These are phyloP conservation scores for Gnathonemus longibarbis DNA, from an alignment of 2,113 vertebrate species.

Conservation along the genomic window DNA sequence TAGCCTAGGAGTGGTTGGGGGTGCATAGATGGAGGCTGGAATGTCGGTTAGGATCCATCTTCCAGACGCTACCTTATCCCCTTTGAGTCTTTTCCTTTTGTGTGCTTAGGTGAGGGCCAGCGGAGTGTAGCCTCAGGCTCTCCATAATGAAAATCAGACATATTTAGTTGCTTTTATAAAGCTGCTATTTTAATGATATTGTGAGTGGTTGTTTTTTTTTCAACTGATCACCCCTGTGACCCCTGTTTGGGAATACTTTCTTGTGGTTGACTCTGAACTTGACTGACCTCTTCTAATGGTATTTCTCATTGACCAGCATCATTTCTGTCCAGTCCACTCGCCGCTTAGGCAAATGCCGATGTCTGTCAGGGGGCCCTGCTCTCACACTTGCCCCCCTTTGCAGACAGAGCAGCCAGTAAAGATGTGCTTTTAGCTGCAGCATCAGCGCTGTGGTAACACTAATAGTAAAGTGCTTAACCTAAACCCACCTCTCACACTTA, in stretches of 20 bases:
- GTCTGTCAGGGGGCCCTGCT: neutral
- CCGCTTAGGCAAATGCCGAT: neutral
- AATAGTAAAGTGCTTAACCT: neutral
- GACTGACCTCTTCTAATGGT: neutral
- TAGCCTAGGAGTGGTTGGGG: neutral
- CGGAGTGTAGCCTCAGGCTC: neutral
- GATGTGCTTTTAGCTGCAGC: neutral
- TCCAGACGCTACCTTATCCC: neutral
- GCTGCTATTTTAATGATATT: neutral
- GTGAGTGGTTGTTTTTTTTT: neutral
- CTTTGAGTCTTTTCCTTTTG: slow-evolving; percentile 25
- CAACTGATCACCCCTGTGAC: neutral
- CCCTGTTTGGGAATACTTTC: neutral
- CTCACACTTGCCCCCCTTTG: neutral
- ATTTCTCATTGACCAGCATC: neutral
- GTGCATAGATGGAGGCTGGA: neutral
- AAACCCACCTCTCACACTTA: neutral
- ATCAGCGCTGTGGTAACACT: neutral
- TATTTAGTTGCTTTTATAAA: neutral
- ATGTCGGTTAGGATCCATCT: neutral
- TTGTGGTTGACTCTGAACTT: neutral
- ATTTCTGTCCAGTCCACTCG: neutral
- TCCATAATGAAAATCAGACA: neutral
- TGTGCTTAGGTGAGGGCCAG: slow-evolving; percentile 17
- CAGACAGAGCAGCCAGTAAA: neutral